Percentiles rank a stretch among this genome's conserved stretches.
phyloP scores from a whole-genome alignment of 2,113 vertebrate species.

The Myotis brandtii region DNA sequence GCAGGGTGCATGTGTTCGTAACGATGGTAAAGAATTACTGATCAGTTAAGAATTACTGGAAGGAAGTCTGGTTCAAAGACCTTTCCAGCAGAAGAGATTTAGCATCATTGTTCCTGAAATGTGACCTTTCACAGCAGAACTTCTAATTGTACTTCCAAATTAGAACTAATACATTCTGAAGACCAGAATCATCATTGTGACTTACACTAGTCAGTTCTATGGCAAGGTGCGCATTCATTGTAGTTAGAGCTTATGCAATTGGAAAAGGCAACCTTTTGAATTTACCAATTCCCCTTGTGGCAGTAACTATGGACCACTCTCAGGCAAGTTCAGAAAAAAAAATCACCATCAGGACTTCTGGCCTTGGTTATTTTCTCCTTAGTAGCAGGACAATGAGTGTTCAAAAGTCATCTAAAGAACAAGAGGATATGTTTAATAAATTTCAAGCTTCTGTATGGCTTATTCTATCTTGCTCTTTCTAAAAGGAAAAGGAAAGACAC shows the following conservation, averaged over 20 bases:
- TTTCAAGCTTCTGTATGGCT: conserved; percentile 31
- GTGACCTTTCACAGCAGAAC: conserved; percentile 73
- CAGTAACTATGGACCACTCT: background rate
- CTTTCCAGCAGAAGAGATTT: conserved; percentile 73
- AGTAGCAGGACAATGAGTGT: background rate
- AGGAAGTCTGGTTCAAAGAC: conserved; percentile 55
- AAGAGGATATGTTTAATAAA: conserved; percentile 27
- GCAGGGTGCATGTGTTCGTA: conserved; percentile 13
- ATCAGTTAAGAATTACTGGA: conserved; percentile 12
- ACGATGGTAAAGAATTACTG: conserved; percentile 37
- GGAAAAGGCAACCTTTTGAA: conserved; percentile 27
- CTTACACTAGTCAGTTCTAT: background rate
- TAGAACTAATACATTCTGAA: conserved; percentile 70
- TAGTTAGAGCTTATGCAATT: conserved; percentile 1
- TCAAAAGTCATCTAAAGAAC: background rate
- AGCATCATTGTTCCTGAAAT: conserved; percentile 81
- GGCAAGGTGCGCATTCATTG: conserved; percentile 10
- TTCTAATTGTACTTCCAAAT: conserved; percentile 82
- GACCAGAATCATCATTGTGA: conserved; percentile 61
- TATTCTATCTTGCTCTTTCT: conserved; percentile 14
- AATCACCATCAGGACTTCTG: background rate
- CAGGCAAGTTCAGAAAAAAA: background rate
- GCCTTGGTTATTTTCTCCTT: background rate
- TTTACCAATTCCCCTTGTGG: background rate
- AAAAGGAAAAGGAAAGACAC: conserved; percentile 51